Evolutionary conservation across 2,797 vertebrate species (phyloP), one percentile per base, ranked within the genome.

Genomic region (Microctenopoma steveboyesi): DNA sequence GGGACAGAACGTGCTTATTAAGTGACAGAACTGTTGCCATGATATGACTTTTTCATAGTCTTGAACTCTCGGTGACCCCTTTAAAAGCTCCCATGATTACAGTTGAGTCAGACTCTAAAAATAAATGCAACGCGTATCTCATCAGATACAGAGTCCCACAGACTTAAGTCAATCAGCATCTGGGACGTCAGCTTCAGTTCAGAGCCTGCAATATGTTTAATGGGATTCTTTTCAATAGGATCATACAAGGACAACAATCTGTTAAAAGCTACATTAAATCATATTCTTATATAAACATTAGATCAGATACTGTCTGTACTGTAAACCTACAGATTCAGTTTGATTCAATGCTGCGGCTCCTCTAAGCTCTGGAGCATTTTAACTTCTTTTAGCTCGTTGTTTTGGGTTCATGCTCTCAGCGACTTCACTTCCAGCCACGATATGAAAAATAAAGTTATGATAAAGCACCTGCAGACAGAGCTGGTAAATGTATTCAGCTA

Each of bases 81-180:
- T 53, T 27, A 39, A 42, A 49, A 60, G 53, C 45, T 59, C 25
- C 65, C 0, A 14, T 48, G 43, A 46, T 53, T 50, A 49, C 27
- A 60, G 46, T 51, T 15, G 25, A 37, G 45, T 64, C 55, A 57
- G 60, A 60, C 30, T 65, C 46, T 52, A 45, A 69, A 5, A 68
- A 64, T 54, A 74, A 58, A 53, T 28, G n/a, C 94, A 96, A 64
- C 94, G 95, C 48, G 93, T 78, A 70, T 95, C 94, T 56, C 11
- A 18, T 18, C 18, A 18, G 18, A 18, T 18, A 18, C 18, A 18
- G 18, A 18, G 18, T 92, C 94, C 94, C 94, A 95, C 54, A 95
- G 93, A 78, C 95, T 83, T 88, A 95, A 95, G 45, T 94, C 93
- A 47, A 94, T 95, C 72, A 96, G 74, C 1, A 22, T 79, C 69